phyloP scores from a whole-genome alignment of 2,113 vertebrate genomes.

The Raja brachyura region DNA sequence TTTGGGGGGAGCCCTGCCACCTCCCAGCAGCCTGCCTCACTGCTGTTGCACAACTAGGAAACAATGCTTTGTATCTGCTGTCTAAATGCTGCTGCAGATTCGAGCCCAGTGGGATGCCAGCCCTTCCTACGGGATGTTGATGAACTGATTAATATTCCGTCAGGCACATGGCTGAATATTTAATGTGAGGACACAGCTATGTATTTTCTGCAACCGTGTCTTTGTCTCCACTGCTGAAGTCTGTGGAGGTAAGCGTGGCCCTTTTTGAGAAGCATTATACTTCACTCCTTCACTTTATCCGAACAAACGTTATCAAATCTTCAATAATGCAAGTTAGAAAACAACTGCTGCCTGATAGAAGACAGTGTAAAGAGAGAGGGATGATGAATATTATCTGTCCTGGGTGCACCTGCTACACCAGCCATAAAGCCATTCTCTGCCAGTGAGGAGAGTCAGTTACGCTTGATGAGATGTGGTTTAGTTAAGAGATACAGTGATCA shows the following conservation, averaged over 20 bases:
- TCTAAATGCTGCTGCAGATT: background rate
- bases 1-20: background rate
- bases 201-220: background rate
- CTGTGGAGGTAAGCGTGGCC: background rate
- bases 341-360: too few relatives aligned
- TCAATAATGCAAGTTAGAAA: too few relatives aligned
- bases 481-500: too few relatives aligned
- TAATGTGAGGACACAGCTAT: background rate
- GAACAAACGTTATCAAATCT: too few relatives aligned
- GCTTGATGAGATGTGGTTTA: too few relatives aligned
- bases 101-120: background rate
- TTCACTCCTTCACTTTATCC: too few relatives aligned
- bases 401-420: background rate
- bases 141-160: constrained; percentile 15
- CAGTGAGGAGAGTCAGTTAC: background rate
- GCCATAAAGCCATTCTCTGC: background rate
- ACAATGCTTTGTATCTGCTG: background rate
- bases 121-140: background rate
- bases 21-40: too few relatives aligned
- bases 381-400: too few relatives aligned
- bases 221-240: background rate
- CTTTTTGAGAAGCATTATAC: too few relatives aligned
- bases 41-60: background rate
- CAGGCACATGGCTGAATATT: constrained; percentile 26
- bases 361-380: too few relatives aligned